Percentiles rank a stretch among this genome's conserved stretches.
Evolutionary conservation across 2,797 vertebrate genomes (phyloP).

Genomic region (Bradypus variegatus): DNA sequence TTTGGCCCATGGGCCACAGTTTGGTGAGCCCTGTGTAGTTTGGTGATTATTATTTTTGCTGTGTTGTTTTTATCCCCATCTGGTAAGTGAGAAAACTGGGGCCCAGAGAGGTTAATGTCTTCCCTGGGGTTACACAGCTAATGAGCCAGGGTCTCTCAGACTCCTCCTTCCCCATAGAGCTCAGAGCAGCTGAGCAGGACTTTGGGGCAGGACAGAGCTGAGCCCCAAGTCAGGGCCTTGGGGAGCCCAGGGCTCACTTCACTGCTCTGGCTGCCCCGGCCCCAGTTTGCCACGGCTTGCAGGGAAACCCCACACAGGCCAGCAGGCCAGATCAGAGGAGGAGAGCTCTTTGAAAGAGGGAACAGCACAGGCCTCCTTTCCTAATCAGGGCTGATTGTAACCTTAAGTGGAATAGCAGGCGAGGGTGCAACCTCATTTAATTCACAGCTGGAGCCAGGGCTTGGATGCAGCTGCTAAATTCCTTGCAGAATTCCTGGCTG

Average conservation of each 20-base stretch:
- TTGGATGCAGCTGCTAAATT: conserved; percentile 48
- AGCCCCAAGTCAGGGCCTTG: not conserved
- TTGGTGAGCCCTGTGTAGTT: not conserved
- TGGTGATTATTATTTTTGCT: not conserved
- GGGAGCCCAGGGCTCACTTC: not conserved
- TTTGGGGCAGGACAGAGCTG: not conserved
- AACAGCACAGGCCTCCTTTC: conserved; percentile 25
- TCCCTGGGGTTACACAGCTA: not conserved
- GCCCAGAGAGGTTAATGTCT: not conserved
- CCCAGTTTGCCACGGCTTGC: not conserved
- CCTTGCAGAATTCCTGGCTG: conserved; percentile 33
- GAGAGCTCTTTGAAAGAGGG: conserved; percentile 33
- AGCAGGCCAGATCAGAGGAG: not conserved
- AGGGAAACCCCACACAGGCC: conserved; percentile 35
- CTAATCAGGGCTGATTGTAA: conserved; percentile 40
- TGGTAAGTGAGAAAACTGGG: not conserved
- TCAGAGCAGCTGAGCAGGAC: not conserved
- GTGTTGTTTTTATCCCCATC: not conserved
- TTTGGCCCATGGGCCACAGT: not conserved
- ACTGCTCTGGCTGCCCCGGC: not conserved
- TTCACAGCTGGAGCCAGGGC: conserved; percentile 40
- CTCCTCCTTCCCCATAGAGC: not conserved
- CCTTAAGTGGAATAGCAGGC: conserved; percentile 56
- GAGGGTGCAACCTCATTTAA: conserved; percentile 14
- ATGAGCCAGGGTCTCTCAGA: not conserved